Evolutionary conservation across 2,113 vertebrate species (phyloP), one percentile per base, ranked within the genome.

Genomic region (Agapornis roseicollis): DNA sequence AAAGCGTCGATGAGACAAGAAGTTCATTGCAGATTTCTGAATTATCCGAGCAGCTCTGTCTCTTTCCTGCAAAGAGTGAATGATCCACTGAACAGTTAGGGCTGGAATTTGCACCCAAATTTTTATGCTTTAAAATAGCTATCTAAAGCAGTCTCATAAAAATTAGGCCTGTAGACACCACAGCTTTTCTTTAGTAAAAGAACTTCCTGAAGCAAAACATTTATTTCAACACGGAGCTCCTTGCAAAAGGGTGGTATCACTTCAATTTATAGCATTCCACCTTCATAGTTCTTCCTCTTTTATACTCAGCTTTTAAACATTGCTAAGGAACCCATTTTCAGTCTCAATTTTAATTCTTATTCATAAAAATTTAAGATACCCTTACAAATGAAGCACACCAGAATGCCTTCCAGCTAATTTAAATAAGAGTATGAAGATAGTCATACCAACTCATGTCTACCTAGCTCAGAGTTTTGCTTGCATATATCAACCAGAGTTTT

Each of bases 11-110:
- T 20, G 96, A 85, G 94, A 94, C 16, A 99, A 96, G 80, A 99
- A 99, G 37, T 42, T 95, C 64, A 84, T 88, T 49, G 97, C 94
- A 56, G 88, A 78, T 35, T 69, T 88, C 41, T 99, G 98, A 95
- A 99, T 98, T 92, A 98, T 97, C 55, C 42, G 69, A 49, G 99
- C 99, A 53, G 99, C 98, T 86, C 74, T 68, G 35, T 98, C 98
- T 97, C 97, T 98, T 92, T 98, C 97, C 99, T 99, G 86, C 15
- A 91, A 90, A 74, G 6, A 79, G 18, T 17, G 7, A n/a, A 74
- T 88, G 89, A 33, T 93, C 16, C 56, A 79, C 31, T 28, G 52
- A 85, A 81, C 13, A 39, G n/a, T 88, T 35, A 90, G 23, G 33
- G 58, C 8, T 46, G 7, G 13, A 73, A 77, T 53, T 66, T 52